Conservation (phyloP, 2,113 vertebrate species). For the Cololabis saira region DNA sequence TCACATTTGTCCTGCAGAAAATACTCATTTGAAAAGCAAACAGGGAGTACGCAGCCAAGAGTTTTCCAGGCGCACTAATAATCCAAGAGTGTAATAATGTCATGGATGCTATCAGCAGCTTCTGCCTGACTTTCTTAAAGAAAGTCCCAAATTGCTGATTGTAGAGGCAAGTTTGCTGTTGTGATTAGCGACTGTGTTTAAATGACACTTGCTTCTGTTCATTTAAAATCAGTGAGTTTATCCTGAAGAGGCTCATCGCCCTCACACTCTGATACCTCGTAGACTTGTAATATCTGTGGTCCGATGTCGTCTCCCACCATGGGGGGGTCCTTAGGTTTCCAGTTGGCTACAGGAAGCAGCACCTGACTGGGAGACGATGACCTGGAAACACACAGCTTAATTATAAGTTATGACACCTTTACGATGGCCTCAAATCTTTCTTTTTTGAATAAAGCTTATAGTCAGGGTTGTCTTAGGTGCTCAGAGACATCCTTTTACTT, state of each 20-base stretch:
- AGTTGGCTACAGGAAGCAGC: conserved; percentile 94
- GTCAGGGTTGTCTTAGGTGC: too few relatives aligned
- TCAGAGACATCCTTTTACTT: too few relatives aligned
- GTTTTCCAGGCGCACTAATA: neutral
- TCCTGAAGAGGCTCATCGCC: too few relatives aligned
- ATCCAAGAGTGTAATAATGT: neutral
- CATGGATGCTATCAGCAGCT: neutral
- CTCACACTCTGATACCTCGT: conserved; percentile 83
- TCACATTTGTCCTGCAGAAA: too few relatives aligned
- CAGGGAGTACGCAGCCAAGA: neutral
- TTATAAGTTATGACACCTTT: neutral
- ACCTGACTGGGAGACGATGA: conserved; percentile 91
- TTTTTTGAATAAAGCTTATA: too few relatives aligned
- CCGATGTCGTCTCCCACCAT: conserved; percentile 92
- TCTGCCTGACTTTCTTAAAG: neutral
- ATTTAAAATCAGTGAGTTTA: too few relatives aligned
- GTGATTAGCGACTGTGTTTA: too few relatives aligned
- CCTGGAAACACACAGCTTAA: conserved; percentile 70
- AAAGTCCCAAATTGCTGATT: too few relatives aligned
- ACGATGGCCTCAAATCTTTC: too few relatives aligned
- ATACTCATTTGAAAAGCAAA: neutral
- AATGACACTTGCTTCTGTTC: too few relatives aligned
- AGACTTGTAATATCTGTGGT: conserved; percentile 91
- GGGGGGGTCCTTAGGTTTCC: conserved; percentile 86
- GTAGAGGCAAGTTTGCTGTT: too few relatives aligned